Base-by-base conservation (phyloP, 1,140 invertebrate species). In the Polypedilum vanderplanki region DNA sequence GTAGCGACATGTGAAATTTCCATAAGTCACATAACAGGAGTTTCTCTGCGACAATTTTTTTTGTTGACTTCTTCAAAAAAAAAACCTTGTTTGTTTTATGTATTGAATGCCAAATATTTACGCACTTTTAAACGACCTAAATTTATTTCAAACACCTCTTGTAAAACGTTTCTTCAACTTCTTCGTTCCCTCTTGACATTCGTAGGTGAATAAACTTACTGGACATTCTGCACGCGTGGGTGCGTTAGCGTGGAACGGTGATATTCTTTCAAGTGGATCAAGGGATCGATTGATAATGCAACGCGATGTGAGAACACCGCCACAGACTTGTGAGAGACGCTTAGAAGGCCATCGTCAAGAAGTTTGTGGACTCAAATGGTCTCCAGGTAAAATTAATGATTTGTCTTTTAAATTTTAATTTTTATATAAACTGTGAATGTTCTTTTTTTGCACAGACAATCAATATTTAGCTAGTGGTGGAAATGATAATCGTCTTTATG, bases 321-420 rank as follows among this genome's bases (percentile, higher is more conserved):
- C 86, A 8, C 82, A 91, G 22, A 89, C 92, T 67, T 87, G 89
- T 22, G 92, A 95, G 76, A 85, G 93, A 40, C 87, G 91, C 15
- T 84, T 99, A 3, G 91, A 90, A 15, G 95, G 96, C 0, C 98
- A 99, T 83, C 85, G 96, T 74, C 98, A 99, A 85, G 98, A 99
- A 86, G 96, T 96, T 10, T 99, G 98, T 85, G 98, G 98, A 0
- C 83, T 99, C 3, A 99, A 99, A 84, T 99, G 98, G 98, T 99
- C 98, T 12, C 98, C 98, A 0, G 65, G 65, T 70, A 70, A 18
- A 18, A 18, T n/a, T 0, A 7, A 9, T 20, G 7, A 33, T 3
- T 2, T 70, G 8, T 20, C 18, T 70, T 70, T 8, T 8, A 70
- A 57, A 18, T 20, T 70, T 7, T 70, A 20, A 70, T 70, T 20